Conservation (phyloP, 2,113 vertebrate genomes). For the Atrichornis clamosus region DNA sequence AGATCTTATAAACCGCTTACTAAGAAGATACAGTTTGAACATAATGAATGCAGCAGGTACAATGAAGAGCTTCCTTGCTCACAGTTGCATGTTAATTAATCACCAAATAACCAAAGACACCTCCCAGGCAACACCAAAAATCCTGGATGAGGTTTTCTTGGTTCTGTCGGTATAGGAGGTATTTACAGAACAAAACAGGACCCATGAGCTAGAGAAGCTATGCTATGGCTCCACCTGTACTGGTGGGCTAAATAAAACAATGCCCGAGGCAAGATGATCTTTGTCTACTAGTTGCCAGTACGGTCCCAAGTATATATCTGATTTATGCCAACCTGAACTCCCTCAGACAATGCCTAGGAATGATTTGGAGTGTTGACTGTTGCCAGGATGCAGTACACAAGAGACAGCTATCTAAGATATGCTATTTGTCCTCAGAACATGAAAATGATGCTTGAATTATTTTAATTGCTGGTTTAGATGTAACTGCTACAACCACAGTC, state of each 20-base stretch:
- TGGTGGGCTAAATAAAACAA: not conserved
- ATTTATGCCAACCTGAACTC: not conserved
- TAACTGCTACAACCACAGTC: not conserved
- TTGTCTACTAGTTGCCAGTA: not conserved
- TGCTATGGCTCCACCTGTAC: not conserved
- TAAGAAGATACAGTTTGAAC: not conserved
- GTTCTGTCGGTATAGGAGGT: not conserved
- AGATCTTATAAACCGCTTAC: not conserved
- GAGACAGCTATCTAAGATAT: not conserved
- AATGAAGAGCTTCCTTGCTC: not conserved
- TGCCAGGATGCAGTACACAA: not conserved
- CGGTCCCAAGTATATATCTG: not conserved
- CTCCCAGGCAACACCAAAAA: fast-evolving
- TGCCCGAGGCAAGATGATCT: not conserved
- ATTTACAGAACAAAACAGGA: not conserved
- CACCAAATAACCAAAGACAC: not conserved
- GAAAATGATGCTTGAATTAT: not conserved
- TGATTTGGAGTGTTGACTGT: not conserved
- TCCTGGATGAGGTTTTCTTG: not conserved
- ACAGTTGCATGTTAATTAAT: not conserved
- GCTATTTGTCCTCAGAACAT: not conserved
- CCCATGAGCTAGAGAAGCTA: not conserved
- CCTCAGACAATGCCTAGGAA: not conserved
- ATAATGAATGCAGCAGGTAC: not conserved
- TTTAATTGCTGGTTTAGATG: not conserved